Conservation (phyloP, 2,797 vertebrate genomes). For the Sebastes glaucus region DNA sequence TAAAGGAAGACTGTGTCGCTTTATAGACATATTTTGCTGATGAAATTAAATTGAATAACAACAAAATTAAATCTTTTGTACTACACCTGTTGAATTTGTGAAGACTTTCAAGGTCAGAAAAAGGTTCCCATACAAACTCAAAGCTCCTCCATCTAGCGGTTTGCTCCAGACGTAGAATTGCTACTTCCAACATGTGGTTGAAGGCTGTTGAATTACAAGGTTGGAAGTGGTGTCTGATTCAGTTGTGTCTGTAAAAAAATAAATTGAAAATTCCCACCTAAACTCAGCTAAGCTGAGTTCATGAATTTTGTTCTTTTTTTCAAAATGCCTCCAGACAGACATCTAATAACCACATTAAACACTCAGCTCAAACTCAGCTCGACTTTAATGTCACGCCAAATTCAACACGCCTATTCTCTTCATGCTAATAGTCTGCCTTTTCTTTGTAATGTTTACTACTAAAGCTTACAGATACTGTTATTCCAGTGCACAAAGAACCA, state of each 20-base stretch:
- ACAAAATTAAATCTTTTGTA: background rate
- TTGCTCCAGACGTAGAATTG: constrained; percentile 4
- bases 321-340: constrained; percentile 44
- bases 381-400: constrained; percentile 42
- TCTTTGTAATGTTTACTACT: constrained; percentile 28
- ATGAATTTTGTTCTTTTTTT: constrained; percentile 47
- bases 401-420: constrained; percentile 25
- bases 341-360: constrained; percentile 54
- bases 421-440: constrained; percentile 5
- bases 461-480: background rate
- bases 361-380: constrained; percentile 4
- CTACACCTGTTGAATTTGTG: background rate
- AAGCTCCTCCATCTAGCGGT: constrained; percentile 9
- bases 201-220: constrained; percentile 45
- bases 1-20: background rate
- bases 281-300: background rate
- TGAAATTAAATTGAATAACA: constrained; percentile 12
- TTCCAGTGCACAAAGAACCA: background rate
- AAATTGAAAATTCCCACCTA: background rate
- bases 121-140: constrained; percentile 10
- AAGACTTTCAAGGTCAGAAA: constrained; percentile 1
- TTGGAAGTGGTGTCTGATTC: constrained; percentile 17
- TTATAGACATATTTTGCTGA: constrained; percentile 11
- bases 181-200: constrained; percentile 51
- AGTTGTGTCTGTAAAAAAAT: constrained; percentile 9